Conservation (phyloP, 2,797 vertebrate species). For the Malacoctenus gilli region DNA sequence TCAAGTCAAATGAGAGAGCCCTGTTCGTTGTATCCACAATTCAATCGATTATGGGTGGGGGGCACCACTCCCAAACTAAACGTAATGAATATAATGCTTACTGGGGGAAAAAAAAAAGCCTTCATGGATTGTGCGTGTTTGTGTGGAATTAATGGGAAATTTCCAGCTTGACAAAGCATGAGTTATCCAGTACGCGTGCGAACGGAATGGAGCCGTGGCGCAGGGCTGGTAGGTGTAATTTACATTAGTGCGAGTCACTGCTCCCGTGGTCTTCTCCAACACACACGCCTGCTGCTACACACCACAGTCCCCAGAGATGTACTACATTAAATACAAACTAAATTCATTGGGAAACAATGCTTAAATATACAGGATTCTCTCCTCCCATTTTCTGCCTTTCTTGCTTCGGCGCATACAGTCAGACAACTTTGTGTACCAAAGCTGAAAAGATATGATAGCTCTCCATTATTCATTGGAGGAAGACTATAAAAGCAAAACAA, state of each 20-base stretch:
- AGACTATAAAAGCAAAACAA: constrained; percentile 28
- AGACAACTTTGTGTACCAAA: constrained; percentile 9
- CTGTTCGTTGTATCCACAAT: constrained; percentile 68
- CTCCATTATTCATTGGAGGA: constrained; percentile 48
- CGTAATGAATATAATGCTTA: constrained; percentile 78
- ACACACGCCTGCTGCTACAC: constrained; percentile 17
- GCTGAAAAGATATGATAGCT: constrained; percentile 38
- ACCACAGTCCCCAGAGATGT: constrained; percentile 24
- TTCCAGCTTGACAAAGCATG: constrained; percentile 79
- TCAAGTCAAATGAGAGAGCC: constrained; percentile 78
- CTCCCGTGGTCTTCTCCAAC: constrained; percentile 39
- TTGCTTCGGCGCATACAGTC: not conserved
- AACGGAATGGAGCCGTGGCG: constrained; percentile 43
- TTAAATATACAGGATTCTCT: constrained; percentile 24
- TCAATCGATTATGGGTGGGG: constrained; percentile 67
- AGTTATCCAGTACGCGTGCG: constrained; percentile 63
- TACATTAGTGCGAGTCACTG: constrained; percentile 76
- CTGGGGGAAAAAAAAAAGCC: constrained; percentile 61
- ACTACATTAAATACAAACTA: constrained; percentile 41
- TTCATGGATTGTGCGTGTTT: constrained; percentile 68
- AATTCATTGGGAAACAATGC: constrained; percentile 47
- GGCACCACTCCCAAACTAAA: constrained; percentile 65
- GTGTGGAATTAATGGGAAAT: constrained; percentile 80
- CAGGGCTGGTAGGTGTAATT: constrained; percentile 72
- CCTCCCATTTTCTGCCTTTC: constrained; percentile 7